phyloP scores from a whole-genome alignment of 2,797 vertebrate species.

The Myotis daubentonii region DNA sequence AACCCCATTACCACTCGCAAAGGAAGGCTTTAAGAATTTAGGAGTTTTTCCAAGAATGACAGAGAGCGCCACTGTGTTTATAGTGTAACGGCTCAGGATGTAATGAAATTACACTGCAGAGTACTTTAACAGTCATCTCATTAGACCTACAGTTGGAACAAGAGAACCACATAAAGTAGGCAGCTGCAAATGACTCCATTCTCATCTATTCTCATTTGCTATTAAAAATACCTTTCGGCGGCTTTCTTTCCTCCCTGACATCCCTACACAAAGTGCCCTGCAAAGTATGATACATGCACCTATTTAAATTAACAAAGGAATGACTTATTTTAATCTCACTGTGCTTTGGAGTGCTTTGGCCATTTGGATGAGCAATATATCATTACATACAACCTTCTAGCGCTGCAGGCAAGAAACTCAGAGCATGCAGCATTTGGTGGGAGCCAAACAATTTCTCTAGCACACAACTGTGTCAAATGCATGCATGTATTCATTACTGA shows the following conservation, averaged over 20 bases:
- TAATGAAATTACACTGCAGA: constrained; percentile 90
- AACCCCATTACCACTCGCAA: constrained; percentile 78
- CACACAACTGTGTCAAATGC: constrained; percentile 93
- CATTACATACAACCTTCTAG: constrained; percentile 94
- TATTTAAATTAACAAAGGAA: constrained; percentile 99
- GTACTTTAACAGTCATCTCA: constrained; percentile 89
- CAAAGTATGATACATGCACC: constrained; percentile 98
- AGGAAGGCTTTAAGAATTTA: constrained; percentile 86
- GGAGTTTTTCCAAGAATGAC: constrained; percentile 87
- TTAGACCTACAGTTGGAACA: constrained; percentile 89
- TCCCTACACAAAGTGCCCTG: constrained; percentile 90
- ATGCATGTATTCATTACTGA: constrained; percentile 92
- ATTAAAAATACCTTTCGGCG: constrained; percentile 98
- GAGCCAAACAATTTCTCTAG: constrained; percentile 96
- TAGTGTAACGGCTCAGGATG: constrained; percentile 87
- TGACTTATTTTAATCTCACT: constrained; percentile 96
- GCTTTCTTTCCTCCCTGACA: constrained; percentile 88
- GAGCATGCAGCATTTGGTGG: constrained; percentile 91
- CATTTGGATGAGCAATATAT: constrained; percentile 96
- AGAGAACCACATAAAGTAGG: constrained; percentile 88
- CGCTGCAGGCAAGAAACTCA: constrained; percentile 94
- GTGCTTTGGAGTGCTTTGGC: constrained; percentile 90
- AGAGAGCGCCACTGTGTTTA: constrained; percentile 87
- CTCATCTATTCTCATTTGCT: constrained; percentile 93
- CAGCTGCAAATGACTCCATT: constrained; percentile 90